phyloP scores from a whole-genome alignment of 2,888 invertebrate species.

The Oeneis ivallda region DNA sequence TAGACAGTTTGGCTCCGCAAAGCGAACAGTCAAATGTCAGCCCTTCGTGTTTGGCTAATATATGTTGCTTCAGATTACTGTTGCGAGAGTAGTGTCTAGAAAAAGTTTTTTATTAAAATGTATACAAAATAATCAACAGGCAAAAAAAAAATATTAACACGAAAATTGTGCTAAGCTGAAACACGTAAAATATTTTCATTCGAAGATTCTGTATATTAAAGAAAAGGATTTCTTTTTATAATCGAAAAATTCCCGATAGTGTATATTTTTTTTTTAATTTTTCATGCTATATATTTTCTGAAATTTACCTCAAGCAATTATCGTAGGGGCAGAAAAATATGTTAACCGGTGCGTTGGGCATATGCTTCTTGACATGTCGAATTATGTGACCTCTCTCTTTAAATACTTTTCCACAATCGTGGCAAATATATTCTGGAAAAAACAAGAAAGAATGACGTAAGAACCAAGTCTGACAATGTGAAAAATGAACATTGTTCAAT shows the following conservation, averaged over 20 bases:
- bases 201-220: too few relatives aligned
- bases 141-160: background rate
- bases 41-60: constrained; percentile 74
- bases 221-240: too few relatives aligned
- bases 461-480: too few relatives aligned
- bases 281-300: constrained; percentile 27
- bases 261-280: too few relatives aligned
- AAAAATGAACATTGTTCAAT: too few relatives aligned
- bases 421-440: constrained; percentile 66
- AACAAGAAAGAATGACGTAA: background rate
- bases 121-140: background rate
- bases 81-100: constrained; percentile 75
- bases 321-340: constrained; percentile 61
- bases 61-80: constrained; percentile 80
- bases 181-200: background rate
- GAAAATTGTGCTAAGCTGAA: background rate
- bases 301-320: constrained; percentile 58
- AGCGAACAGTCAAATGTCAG: constrained; percentile 70
- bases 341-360: constrained; percentile 39
- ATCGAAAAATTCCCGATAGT: too few relatives aligned
- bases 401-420: constrained; percentile 66
- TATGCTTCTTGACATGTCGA: constrained; percentile 63
- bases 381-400: constrained; percentile 62
- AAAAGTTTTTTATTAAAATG: constrained; percentile 37
- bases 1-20: constrained; percentile 59